Evolutionary conservation across 2,888 invertebrate genomes (phyloP).

Genomic region (Philonicus albiceps): DNA sequence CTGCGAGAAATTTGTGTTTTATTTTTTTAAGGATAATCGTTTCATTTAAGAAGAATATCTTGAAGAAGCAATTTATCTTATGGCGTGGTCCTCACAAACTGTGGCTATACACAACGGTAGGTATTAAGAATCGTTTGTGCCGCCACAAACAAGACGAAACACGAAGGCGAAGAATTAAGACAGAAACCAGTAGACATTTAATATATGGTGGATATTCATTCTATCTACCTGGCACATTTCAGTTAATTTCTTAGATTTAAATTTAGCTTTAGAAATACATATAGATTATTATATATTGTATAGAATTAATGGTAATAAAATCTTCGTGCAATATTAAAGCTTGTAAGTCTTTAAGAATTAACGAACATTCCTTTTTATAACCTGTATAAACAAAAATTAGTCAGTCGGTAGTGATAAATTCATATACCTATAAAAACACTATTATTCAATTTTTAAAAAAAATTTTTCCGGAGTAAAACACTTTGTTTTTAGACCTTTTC

Average conservation of each 20-base stretch:
- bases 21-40: not conserved
- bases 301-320: too few relatives aligned
- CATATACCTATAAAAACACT: too few relatives aligned
- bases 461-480: too few relatives aligned
- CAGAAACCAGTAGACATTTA: too few relatives aligned
- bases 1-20: not conserved
- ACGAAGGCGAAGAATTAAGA: not conserved
- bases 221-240: not conserved
- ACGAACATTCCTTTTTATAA: too few relatives aligned
- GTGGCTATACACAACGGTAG: not conserved
- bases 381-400: too few relatives aligned
- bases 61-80: not conserved
- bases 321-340: too few relatives aligned
- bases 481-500: too few relatives aligned
- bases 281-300: too few relatives aligned
- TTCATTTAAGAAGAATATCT: not conserved
- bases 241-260: not conserved
- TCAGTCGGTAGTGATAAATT: too few relatives aligned
- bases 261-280: not conserved
- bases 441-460: too few relatives aligned
- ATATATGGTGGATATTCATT: not conserved
- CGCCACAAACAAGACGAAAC: not conserved
- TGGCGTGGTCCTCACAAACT: not conserved
- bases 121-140: not conserved
- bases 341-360: too few relatives aligned